A percentile compares a stretch with the other conserved stretches of the same genome.
Conservation (phyloP, 2,888 invertebrate species). For the Pseudolycoriella hygida region DNA sequence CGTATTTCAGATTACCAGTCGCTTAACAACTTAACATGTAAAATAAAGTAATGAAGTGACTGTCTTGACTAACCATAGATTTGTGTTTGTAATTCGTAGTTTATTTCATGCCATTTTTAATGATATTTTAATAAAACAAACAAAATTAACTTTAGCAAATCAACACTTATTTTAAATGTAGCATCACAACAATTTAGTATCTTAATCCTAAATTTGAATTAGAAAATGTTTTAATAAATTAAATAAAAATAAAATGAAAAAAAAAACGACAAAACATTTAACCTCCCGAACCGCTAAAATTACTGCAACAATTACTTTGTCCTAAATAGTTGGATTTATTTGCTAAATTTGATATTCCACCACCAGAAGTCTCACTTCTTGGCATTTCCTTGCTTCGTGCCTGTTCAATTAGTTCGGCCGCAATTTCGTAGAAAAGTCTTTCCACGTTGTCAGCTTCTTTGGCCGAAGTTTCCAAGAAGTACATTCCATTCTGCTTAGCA, state of each 20-base stretch:
- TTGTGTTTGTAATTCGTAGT: too few species aligned
- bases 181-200: too few species aligned
- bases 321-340: conserved; percentile 14
- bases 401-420: conserved; percentile 82
- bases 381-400: conserved; percentile 70
- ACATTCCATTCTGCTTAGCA: conserved; percentile 90
- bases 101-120: too few species aligned
- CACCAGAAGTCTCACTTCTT: conserved; percentile 48
- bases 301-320: conserved; percentile 14
- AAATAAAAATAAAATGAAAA: neutral
- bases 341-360: conserved; percentile 18
- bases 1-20: too few species aligned
- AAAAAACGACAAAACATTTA: neutral
- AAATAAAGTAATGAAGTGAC: too few species aligned
- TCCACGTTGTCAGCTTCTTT: conserved; percentile 97
- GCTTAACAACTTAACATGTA: too few species aligned
- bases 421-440: conserved; percentile 90
- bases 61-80: too few species aligned
- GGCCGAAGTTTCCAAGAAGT: conserved; percentile 94
- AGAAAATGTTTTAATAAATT: too few species aligned
- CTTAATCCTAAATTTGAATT: too few species aligned
- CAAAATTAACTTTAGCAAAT: too few species aligned
- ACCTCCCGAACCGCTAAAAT: conserved; percentile 9
- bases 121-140: too few species aligned
- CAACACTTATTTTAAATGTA: too few species aligned